Base-by-base conservation (phyloP, 2,113 vertebrate genomes). In the Nyctereutes procyonoides region DNA sequence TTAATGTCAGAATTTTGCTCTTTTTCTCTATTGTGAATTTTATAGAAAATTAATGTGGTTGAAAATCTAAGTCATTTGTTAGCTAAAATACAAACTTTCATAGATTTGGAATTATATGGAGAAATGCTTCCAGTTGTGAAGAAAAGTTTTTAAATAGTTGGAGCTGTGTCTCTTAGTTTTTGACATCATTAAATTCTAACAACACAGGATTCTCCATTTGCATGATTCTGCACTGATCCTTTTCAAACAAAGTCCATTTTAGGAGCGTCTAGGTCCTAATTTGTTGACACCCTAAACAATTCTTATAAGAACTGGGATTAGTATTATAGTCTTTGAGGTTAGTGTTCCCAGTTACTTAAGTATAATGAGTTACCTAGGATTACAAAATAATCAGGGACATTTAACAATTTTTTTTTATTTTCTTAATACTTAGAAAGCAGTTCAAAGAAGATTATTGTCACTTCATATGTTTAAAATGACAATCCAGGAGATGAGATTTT, bases 201-300 rank as follows among this genome's bases (percentile, higher is more conserved):
- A 60, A 58, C 56, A 80, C 12, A 35, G 5, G 4, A 30, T 26
- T 92, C 12, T 82, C 63, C 15, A 20, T 91, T 88, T 81, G 13
- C 30, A 82, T 77, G n/a, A 86, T 71, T 58, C 53, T 71, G 3
- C 8, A 74, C 32, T 92, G 32, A 86, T 77, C 30, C 11, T 83
- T 92, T 94, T 60, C 79, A 97, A 93, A 79, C 10, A 91, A 67
- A 14, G 48, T 92, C 26, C 14, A n/a, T 73, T 90, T 88, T 79
- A n/a, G 35, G 24, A 87, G 30, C 4, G 73, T 28, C 5, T 38
- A 26, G 16, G 35, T 90, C 32, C 55, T 80, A 73, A 79, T 76
- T 74, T 67, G 20, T 62, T 88, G 30, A 71, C 30, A 56, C 3
- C 11, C 62, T 87, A 43, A 92, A 65, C 73, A 91, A 73, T 74